Evolutionary conservation across 2,797 vertebrate genomes (phyloP).

Genomic region (Discoglossus pictus): DNA sequence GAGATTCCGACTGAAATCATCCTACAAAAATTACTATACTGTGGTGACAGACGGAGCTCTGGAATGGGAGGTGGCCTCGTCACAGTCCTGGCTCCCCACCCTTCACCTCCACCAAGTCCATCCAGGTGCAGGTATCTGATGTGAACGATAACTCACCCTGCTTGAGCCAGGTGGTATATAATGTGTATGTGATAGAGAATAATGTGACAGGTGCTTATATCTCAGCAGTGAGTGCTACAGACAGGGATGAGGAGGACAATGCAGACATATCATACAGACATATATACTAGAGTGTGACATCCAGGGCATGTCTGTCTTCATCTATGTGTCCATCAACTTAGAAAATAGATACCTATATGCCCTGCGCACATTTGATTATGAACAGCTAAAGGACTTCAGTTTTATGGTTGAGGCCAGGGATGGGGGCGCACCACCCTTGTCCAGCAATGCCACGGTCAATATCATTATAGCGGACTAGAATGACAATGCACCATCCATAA

Average conservation of each 20-base stretch:
- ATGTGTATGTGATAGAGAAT: constrained; percentile 95
- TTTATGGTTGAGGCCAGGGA: constrained; percentile 90
- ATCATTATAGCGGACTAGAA: constrained; percentile 93
- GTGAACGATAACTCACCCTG: constrained; percentile 95
- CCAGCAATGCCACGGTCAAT: constrained; percentile 86
- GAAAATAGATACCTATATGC: constrained; percentile 96
- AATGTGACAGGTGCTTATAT: constrained; percentile 97
- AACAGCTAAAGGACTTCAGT: constrained; percentile 92
- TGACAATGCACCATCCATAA: constrained; percentile 88
- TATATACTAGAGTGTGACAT: constrained; percentile 93
- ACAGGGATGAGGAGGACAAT: constrained; percentile 88
- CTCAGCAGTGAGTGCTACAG: constrained; percentile 89
- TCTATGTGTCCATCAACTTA: constrained; percentile 96
- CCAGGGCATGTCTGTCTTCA: constrained; percentile 96
- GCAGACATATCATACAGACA: constrained; percentile 86
- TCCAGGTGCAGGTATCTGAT: constrained; percentile 90
- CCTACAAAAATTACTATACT: constrained; percentile 93
- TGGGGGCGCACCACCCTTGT: constrained; percentile 78
- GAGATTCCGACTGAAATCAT: constrained; percentile 92
- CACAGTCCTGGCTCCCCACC: constrained; percentile 87
- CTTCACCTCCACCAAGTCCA: constrained; percentile 87
- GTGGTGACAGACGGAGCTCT: constrained; percentile 89
- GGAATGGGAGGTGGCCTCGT: constrained; percentile 88
- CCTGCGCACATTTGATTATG: constrained; percentile 93
- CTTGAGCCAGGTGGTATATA: constrained; percentile 88